Percentiles rank a stretch among this genome's conserved stretches.
phyloP scores from a whole-genome alignment of 1,140 invertebrate genomes.

The Heliconius himera region DNA sequence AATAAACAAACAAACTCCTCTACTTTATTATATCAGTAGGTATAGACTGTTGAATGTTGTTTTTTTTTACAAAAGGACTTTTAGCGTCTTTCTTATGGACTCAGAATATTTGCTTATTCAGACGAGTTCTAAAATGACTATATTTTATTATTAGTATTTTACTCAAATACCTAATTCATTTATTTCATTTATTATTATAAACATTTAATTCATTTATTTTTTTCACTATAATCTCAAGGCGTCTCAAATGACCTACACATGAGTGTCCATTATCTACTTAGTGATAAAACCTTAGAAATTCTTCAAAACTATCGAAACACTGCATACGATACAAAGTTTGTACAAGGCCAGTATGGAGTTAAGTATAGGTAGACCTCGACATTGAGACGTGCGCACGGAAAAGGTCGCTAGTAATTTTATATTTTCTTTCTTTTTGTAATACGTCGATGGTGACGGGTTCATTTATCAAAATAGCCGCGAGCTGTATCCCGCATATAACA shows the following conservation, averaged over 20 bases:
- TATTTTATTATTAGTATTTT: no score
- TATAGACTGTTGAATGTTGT: no score
- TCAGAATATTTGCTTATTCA: no score
- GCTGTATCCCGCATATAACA: background rate
- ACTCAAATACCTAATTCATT: no score
- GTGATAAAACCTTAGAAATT: slow-evolving; percentile 1
- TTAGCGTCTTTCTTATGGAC: no score
- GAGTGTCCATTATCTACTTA: background rate
- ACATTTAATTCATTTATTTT: background rate
- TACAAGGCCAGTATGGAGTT: slow-evolving; percentile 9
- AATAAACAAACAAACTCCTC: no score
- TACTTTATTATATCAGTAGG: no score
- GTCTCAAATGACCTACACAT: background rate
- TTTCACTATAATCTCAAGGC: background rate
- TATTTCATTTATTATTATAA: no score
- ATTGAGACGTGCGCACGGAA: background rate
- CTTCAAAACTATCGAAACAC: background rate
- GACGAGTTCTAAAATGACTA: no score
- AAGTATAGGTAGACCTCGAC: background rate
- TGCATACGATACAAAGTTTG: background rate
- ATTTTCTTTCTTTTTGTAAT: background rate
- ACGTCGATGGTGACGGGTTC: background rate
- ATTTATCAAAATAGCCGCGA: background rate
- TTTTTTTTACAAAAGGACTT: no score
- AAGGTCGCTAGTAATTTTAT: slow-evolving; percentile 6